Percentiles rank a stretch among this genome's conserved stretches.
Evolutionary conservation across 1,140 invertebrate species (phyloP).

Genomic region (Dendrolimus punctatus): DNA sequence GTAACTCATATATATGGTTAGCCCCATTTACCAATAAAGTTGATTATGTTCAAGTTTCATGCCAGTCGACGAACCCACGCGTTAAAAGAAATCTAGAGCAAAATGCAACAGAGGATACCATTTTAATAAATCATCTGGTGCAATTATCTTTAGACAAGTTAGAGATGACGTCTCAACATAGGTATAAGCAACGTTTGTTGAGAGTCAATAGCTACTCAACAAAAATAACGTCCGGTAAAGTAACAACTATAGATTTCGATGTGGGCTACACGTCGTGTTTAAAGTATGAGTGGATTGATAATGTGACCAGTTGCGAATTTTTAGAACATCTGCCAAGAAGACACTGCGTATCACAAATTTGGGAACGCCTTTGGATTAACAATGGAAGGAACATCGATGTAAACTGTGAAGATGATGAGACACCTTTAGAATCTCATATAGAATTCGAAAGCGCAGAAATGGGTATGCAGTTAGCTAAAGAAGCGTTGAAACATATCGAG

Average conservation of each 20-base stretch:
- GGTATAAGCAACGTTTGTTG: conserved; percentile 45
- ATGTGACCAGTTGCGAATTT: conserved; percentile 46
- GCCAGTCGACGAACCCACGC: conserved; percentile 14
- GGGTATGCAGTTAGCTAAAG: conserved; percentile 42
- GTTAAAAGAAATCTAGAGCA: conserved; percentile 24
- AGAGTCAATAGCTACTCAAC: conserved; percentile 43
- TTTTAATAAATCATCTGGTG: conserved; percentile 33
- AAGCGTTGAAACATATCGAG: conserved; percentile 59
- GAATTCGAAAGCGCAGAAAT: conserved; percentile 43
- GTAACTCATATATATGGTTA: conserved; percentile 36
- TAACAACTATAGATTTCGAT: conserved; percentile 55
- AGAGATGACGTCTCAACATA: conserved; percentile 43
- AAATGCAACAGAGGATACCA: conserved; percentile 24
- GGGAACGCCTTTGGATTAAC: conserved; percentile 76
- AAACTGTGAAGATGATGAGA: conserved; percentile 61
- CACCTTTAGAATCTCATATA: conserved; percentile 39
- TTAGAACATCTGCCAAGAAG: conserved; percentile 44
- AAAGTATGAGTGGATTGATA: conserved; percentile 47
- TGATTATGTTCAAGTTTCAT: conserved; percentile 25
- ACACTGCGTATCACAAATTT: conserved; percentile 73
- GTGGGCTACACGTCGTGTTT: conserved; percentile 58
- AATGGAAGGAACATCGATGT: conserved; percentile 67
- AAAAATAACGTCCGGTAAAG: conserved; percentile 37
- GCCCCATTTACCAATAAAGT: conserved; percentile 27
- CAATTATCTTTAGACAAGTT: conserved; percentile 42